phyloP scores from a whole-genome alignment of 2,113 vertebrate genomes.

The Bambusicola thoracicus region DNA sequence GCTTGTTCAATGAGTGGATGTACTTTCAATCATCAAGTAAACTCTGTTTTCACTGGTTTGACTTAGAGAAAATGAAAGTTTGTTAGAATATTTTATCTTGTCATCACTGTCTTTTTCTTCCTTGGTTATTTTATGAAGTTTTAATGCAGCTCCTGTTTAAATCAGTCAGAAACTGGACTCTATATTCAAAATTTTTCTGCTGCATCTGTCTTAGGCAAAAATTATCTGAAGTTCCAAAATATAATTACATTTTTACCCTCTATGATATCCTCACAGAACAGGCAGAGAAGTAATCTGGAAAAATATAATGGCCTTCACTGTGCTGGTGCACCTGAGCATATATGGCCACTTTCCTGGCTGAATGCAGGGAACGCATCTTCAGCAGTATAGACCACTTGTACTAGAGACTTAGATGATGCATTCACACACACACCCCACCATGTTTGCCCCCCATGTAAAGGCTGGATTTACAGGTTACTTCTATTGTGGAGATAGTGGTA shows the following conservation, averaged over 20 bases:
- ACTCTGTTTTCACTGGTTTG: conserved; percentile 7
- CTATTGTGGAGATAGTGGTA: neutral
- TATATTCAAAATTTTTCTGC: neutral
- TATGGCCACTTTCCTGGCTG: neutral
- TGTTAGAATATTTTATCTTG: neutral
- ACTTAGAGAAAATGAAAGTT: neutral
- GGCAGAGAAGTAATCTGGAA: neutral
- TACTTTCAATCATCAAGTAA: conserved; percentile 23
- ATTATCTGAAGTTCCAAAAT: neutral
- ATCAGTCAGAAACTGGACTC: neutral
- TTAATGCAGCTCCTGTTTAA: neutral
- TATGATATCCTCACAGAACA: neutral
- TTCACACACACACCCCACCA: neutral
- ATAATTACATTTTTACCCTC: neutral
- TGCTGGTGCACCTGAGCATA: neutral
- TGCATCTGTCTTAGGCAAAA: neutral
- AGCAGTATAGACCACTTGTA: neutral
- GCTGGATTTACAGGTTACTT: neutral
- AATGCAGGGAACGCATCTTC: neutral
- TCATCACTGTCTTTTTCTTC: neutral
- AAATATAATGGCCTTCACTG: neutral
- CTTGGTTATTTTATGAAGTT: neutral
- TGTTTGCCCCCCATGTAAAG: neutral
- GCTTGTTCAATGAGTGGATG: conserved; percentile 4
- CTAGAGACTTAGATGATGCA: neutral